phyloP scores from a whole-genome alignment of 2,113 vertebrate genomes.

The Plecturocebus donacophilus region DNA sequence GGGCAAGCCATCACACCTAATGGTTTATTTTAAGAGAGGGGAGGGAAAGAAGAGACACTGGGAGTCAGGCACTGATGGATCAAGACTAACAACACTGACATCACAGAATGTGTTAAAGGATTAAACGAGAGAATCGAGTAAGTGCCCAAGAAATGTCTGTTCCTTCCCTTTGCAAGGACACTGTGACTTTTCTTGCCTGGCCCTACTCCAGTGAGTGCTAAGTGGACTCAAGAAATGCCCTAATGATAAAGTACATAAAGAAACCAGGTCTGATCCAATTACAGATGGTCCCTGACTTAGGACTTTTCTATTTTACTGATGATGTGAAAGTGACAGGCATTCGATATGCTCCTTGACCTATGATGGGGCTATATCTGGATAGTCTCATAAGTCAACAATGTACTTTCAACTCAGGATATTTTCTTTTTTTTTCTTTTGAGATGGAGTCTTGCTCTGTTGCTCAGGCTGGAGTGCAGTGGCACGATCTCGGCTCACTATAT shows the following conservation, averaged over 20 bases:
- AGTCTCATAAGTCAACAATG: not conserved
- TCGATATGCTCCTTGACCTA: not conserved
- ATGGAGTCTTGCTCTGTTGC: no score
- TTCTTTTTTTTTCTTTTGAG: not conserved
- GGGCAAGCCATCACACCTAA: not conserved
- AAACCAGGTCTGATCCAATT: not conserved
- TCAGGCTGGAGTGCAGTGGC: no score
- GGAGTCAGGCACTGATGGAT: not conserved
- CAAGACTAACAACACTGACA: not conserved
- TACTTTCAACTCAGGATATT: not conserved
- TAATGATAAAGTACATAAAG: not conserved
- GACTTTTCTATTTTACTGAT: not conserved
- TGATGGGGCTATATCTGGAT: not conserved
- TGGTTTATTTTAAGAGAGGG: not conserved
- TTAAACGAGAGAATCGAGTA: not conserved
- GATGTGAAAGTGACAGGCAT: not conserved
- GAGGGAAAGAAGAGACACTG: no score
- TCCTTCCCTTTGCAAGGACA: not conserved
- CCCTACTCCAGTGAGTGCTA: not conserved
- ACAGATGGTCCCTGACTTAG: not conserved
- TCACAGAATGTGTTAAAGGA: not conserved
- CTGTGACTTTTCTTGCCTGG: not conserved
- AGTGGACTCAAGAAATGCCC: not conserved
- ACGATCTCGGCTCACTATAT: no score
- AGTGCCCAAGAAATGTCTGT: not conserved